Conservation (phyloP, 1,140 invertebrate genomes). For the Megalonaias nervosa region DNA sequence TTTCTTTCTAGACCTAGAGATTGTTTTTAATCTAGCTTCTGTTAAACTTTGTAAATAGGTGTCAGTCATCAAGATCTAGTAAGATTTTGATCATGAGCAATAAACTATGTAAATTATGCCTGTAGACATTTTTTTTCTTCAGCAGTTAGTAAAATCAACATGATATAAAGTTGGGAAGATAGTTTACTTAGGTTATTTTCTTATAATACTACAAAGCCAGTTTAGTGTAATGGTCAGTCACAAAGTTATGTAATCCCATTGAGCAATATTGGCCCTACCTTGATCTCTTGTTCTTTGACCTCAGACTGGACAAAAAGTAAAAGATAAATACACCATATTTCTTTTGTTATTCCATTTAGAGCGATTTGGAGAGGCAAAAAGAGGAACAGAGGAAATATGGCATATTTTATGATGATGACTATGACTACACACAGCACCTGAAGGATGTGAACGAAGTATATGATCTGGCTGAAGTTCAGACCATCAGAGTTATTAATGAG, state of each 20-base stretch:
- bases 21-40: background rate
- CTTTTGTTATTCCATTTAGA: slow-evolving; percentile 8
- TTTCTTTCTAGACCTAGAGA: too few relatives aligned
- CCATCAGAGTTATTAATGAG: slow-evolving; percentile 8
- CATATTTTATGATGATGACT: slow-evolving; percentile 97
- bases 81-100: too few relatives aligned
- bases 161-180: too few relatives aligned
- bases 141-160: background rate
- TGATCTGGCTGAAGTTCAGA: slow-evolving; percentile 38
- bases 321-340: background rate
- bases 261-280: too few relatives aligned
- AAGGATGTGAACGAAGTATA: slow-evolving; percentile 75
- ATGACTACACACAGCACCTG: slow-evolving; percentile 95
- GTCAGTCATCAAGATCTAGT: background rate
- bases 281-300: background rate
- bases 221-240: background rate
- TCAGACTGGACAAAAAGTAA: slow-evolving; percentile 1
- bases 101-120: too few relatives aligned
- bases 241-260: background rate
- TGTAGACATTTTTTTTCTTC: too few relatives aligned
- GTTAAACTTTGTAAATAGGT: background rate
- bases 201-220: too few relatives aligned
- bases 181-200: too few relatives aligned
- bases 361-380: slow-evolving; percentile 66
- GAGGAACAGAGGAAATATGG: slow-evolving; percentile 92